Base-by-base conservation (phyloP, 2,888 invertebrate species). In the Rhagophthalmus giganteus region DNA sequence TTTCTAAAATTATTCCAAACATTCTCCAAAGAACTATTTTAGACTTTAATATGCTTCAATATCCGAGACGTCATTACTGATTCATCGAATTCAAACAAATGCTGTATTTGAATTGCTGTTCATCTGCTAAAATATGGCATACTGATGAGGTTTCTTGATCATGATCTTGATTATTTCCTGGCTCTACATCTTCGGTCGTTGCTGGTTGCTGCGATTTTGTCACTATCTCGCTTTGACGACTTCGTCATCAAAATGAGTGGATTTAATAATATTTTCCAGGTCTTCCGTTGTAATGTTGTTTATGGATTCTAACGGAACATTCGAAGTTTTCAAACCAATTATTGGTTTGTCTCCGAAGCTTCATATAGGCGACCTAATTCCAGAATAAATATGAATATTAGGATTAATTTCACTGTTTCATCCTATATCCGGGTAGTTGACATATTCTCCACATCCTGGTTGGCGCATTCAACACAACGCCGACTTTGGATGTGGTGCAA, bases 391-490 rank as follows among this genome's bases (percentile, higher is more conserved):
- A 5, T 3, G 7, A 20, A 20, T 20, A 20, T 20, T 20, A 5
- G 20, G 7, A 3, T 20, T 20, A 3, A 20, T 20, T 34, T 5
- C 34, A 20, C 11, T 24, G 57, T 47, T 20, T 60, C 54, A 46
- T 62, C 61, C 27, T 30, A 10, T 48, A 61, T 57, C 62, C 61
- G 63, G 25, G 54, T 28, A 15, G 54, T 46, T 16, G 62, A 35
- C 66, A 66, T 65, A 35, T 66, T 64, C 55, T 66, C 62, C 7
- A 68, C 59, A 53, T 69, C 67, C 42, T 66, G 62, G 32, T 64
- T 67, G 7, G 49, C 35, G 34, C 54, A 30, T 41, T 63, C 58
- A 1, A 56, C 51, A 26, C 42, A 54, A 6, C 55, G 57, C 26
- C 59, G 60, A 30, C 42, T 27, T 51, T 66, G 61, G 8, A 56